Conservation (phyloP, 2,797 vertebrate genomes). For the Sebastiscus albofasciatus region DNA sequence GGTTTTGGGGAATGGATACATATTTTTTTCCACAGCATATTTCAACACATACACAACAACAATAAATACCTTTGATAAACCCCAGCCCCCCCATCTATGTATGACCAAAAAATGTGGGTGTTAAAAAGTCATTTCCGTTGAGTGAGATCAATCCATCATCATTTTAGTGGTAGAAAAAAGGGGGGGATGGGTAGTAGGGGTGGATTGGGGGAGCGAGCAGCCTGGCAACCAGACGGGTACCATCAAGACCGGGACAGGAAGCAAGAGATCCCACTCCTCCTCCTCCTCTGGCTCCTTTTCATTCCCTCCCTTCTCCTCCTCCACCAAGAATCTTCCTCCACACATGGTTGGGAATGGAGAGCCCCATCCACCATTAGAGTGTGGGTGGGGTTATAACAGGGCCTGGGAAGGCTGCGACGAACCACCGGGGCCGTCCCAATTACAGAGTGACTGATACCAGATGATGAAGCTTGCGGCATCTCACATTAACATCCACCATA, state of each 20-base stretch:
- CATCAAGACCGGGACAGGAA: conserved; percentile 61
- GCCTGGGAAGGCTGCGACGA: conserved; percentile 57
- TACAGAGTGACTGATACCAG: conserved; percentile 77
- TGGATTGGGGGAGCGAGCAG: conserved; percentile 11
- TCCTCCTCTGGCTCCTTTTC: conserved; percentile 40
- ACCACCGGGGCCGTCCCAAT: conserved; percentile 70
- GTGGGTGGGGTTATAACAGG: conserved; percentile 69
- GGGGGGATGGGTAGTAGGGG: not conserved
- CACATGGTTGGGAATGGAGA: conserved; percentile 56
- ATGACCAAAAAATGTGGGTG: conserved; percentile 49
- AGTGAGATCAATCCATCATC: conserved; percentile 65
- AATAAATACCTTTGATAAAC: conserved; percentile 26
- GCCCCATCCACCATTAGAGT: conserved; percentile 59
- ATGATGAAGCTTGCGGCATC: conserved; percentile 70
- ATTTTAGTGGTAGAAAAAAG: conserved; percentile 45
- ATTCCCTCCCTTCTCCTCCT: conserved; percentile 40
- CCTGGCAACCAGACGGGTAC: conserved; percentile 69
- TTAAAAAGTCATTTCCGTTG: conserved; percentile 61
- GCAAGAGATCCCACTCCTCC: conserved; percentile 50
- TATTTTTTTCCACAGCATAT: not conserved
- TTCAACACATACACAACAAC: conserved; percentile 7
- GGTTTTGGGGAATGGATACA: not conserved
- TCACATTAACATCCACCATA: conserved; percentile 66
- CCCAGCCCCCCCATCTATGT: conserved; percentile 4
- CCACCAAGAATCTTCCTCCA: conserved; percentile 46